Evolutionary conservation across 2,113 vertebrate species (phyloP).

Genomic region (Phoxinus phoxinus): DNA sequence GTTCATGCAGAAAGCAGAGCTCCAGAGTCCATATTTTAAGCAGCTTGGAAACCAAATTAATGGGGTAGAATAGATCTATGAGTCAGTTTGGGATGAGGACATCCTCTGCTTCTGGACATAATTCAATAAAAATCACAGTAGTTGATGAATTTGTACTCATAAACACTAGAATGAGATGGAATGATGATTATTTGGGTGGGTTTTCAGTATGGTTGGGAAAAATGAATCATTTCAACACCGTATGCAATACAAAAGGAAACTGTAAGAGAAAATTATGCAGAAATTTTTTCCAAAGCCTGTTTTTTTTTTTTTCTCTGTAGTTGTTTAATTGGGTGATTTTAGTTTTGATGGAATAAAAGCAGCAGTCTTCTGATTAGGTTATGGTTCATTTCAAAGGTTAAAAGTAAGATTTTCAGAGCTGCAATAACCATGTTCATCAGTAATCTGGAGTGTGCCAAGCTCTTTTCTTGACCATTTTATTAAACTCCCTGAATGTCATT

Average conservation of each 20-base stretch:
- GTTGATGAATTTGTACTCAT: conserved; percentile 18
- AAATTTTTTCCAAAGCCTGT: not conserved
- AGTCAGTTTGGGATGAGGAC: conserved; percentile 10
- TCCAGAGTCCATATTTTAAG: conserved; percentile 7
- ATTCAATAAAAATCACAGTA: conserved; percentile 11
- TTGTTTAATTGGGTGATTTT: no score
- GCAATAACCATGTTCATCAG: not conserved
- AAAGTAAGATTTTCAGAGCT: not conserved
- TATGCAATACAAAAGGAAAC: not conserved
- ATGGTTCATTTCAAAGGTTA: not conserved
- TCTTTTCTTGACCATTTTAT: not conserved
- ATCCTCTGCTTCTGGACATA: conserved; percentile 2
- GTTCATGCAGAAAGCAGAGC: no score
- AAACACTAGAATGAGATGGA: conserved; percentile 13
- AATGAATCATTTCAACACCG: not conserved
- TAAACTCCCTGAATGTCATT: conserved; percentile 36
- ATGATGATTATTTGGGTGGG: not conserved
- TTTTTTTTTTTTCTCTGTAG: not conserved
- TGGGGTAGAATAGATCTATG: conserved; percentile 5
- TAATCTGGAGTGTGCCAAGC: not conserved
- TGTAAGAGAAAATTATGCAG: not conserved
- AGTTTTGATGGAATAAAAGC: not conserved
- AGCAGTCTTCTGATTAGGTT: not conserved
- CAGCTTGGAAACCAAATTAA: not conserved
- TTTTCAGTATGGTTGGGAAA: not conserved